These are phyloP conservation scores for Neotoma lepida DNA, from an alignment of 2,113 vertebrate genomes.

Conservation along the genomic window DNA sequence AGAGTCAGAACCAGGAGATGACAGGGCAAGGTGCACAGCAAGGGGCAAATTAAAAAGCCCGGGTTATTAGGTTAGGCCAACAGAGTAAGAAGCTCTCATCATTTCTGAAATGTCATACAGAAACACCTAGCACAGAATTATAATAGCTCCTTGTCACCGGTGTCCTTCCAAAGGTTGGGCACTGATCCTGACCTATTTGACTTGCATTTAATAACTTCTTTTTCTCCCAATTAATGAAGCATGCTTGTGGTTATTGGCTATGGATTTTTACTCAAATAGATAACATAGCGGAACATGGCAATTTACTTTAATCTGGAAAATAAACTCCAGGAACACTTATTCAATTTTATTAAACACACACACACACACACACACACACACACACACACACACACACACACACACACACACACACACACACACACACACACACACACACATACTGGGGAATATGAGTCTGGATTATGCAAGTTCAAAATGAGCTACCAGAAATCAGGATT, in stretches of 20 bases:
- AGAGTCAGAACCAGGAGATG: slow-evolving; percentile 36
- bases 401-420: background rate
- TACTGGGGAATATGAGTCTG: background rate
- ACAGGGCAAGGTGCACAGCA: background rate
- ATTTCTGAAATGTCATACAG: background rate
- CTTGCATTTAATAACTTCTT: slow-evolving; percentile 11
- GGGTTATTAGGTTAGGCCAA: slow-evolving; percentile 12
- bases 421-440: no score
- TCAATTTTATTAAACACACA: background rate
- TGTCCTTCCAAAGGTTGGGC: background rate
- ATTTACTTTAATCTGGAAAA: slow-evolving; percentile 9
- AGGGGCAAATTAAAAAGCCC: background rate
- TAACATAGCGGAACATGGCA: background rate
- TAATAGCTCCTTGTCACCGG: background rate
- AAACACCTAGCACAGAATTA: background rate
- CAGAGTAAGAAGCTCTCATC: background rate
- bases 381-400: no score
- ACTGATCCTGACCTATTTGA: background rate
- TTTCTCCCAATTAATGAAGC: background rate
- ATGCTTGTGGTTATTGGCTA: background rate
- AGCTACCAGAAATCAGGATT: background rate
- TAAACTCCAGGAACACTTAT: background rate
- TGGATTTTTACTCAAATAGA: slow-evolving; percentile 46
- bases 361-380: background rate
- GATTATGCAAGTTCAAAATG: background rate